Evolutionary conservation across 1,140 invertebrate species (phyloP).

Genomic region (Drosophila miranda): DNA sequence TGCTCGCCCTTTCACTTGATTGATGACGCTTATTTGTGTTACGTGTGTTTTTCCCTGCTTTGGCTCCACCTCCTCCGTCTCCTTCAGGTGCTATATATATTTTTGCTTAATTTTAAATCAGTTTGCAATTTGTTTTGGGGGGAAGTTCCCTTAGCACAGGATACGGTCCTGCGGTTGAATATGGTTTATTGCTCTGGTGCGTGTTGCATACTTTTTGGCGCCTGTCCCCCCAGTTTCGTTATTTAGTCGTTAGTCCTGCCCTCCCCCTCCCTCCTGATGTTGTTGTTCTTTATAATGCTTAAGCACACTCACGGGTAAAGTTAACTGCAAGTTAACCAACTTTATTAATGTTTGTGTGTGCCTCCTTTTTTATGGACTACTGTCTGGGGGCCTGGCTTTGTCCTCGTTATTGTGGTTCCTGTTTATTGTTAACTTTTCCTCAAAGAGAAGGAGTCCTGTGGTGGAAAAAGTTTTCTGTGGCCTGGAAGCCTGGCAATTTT

Average conservation of each 20-base stretch:
- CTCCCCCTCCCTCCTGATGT: background rate
- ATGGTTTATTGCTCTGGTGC: constrained; percentile 75
- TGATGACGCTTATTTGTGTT: constrained; percentile 76
- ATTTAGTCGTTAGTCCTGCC: constrained; percentile 64
- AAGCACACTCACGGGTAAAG: constrained; percentile 79
- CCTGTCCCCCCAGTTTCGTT: constrained; percentile 38
- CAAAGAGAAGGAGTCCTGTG: background rate
- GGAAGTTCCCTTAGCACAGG: constrained; percentile 25
- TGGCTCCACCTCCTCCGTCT: background rate
- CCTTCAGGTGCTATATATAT: constrained; percentile 51
- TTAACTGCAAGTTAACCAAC: constrained; percentile 77
- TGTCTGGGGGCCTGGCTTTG: constrained; percentile 19
- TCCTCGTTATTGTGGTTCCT: constrained; percentile 34
- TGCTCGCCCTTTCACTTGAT: constrained; percentile 45
- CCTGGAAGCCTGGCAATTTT: constrained; percentile 14
- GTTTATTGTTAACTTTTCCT: constrained; percentile 33
- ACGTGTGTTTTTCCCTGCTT: constrained; percentile 26
- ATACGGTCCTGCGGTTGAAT: constrained; percentile 54
- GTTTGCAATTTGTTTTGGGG: constrained; percentile 69
- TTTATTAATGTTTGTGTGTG: constrained; percentile 69
- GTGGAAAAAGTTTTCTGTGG: constrained; percentile 23
- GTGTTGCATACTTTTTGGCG: constrained; percentile 72
- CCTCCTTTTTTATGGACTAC: constrained; percentile 13
- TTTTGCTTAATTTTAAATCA: constrained; percentile 81
- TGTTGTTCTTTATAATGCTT: constrained; percentile 71